Conservation (phyloP, 1,140 invertebrate genomes). For the Hermetia illucens region DNA sequence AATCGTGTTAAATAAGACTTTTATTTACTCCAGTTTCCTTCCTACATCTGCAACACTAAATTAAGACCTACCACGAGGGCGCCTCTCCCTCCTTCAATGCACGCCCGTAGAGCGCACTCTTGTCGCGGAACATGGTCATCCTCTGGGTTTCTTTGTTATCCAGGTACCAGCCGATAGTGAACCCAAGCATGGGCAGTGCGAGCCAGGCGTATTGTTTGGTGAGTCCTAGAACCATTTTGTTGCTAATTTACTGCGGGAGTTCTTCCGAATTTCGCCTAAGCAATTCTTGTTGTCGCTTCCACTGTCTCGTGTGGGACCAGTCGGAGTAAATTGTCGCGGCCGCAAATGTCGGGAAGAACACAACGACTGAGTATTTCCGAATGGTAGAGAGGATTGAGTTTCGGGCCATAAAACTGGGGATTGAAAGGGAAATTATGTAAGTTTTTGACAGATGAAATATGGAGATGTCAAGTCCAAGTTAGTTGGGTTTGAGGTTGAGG, state of each 20-base stretch:
- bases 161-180: slow-evolving; percentile 42
- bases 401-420: too few species aligned
- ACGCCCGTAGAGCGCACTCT: slow-evolving; percentile 57
- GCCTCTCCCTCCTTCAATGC: slow-evolving; percentile 43
- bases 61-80: slow-evolving; percentile 47
- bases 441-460: too few species aligned
- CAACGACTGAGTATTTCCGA: slow-evolving; percentile 41
- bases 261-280: slow-evolving; percentile 10
- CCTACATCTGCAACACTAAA: too few species aligned
- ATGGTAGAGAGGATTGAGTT: slow-evolving; percentile 19
- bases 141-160: slow-evolving; percentile 52
- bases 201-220: slow-evolving; percentile 31
- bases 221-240: slow-evolving; percentile 37
- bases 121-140: slow-evolving; percentile 57
- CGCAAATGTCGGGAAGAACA: slow-evolving; percentile 45
- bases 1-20: too few species aligned
- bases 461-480: too few species aligned
- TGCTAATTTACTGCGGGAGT: slow-evolving; percentile 5
- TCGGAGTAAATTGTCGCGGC: slow-evolving; percentile 47
- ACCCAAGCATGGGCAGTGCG: slow-evolving; percentile 37
- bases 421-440: too few species aligned
- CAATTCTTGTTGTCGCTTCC: slow-evolving; percentile 40
- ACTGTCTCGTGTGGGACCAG: slow-evolving; percentile 49
- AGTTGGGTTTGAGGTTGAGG: too few species aligned
- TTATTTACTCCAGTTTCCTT: too few species aligned